Evolutionary conservation across 2,113 vertebrate species (phyloP).

Genomic region (Sturnus vulgaris): DNA sequence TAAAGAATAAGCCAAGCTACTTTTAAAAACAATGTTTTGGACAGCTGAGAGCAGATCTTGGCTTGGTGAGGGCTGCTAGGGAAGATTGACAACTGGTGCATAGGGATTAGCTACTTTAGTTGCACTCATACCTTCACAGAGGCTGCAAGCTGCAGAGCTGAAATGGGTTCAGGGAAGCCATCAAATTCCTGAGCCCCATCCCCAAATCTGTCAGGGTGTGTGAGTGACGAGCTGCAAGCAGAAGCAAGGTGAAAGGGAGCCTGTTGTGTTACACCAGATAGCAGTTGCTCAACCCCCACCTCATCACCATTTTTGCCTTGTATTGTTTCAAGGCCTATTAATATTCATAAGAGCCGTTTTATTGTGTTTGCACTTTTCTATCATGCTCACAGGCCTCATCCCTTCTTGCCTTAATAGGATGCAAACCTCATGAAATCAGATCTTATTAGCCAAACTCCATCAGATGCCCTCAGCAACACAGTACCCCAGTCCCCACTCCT

Average conservation of each 20-base stretch:
- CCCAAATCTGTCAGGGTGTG: neutral
- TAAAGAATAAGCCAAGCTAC: neutral
- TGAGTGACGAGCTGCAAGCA: neutral
- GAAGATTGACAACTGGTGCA: neutral
- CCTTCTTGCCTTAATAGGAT: constrained; percentile 59
- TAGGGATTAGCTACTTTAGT: neutral
- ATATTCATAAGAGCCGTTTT: constrained; percentile 70
- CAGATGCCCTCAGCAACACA: constrained; percentile 5
- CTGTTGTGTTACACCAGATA: neutral
- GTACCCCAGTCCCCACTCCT: neutral
- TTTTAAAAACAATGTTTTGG: neutral
- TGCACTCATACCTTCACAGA: neutral
- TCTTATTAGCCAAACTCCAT: constrained; percentile 69
- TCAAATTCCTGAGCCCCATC: neutral
- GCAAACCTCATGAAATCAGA: constrained; percentile 70
- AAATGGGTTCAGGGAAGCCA: neutral
- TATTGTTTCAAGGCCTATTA: constrained; percentile 67
- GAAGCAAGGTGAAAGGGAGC: neutral
- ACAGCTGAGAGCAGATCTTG: neutral
- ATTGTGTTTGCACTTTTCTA: constrained; percentile 70
- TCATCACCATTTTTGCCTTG: constrained; percentile 36
- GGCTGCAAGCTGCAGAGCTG: neutral
- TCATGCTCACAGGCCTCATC: constrained; percentile 46
- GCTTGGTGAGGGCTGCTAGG: neutral
- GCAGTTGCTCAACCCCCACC: neutral